Conservation (phyloP, 1,140 invertebrate genomes). For the Drosophila nigromelanica region DNA sequence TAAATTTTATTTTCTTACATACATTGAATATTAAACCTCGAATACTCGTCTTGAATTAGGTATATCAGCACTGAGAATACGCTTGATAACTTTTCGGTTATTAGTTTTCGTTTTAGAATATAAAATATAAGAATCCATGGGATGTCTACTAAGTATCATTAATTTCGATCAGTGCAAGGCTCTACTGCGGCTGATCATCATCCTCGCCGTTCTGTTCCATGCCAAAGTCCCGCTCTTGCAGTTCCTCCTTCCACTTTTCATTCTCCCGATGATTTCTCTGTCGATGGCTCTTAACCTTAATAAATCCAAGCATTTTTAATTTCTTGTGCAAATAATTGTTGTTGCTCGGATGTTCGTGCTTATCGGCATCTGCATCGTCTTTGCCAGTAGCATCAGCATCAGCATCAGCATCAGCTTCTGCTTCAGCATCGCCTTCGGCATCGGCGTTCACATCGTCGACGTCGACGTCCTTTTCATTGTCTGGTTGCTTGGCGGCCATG, state of each 20-base stretch:
- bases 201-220: conserved; percentile 5
- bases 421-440: not conserved
- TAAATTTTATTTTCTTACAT: too few relatives aligned
- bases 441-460: not conserved
- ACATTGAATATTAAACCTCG: too few relatives aligned
- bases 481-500: too few relatives aligned
- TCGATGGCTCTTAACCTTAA: not conserved
- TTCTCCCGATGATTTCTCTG: not conserved
- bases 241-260: not conserved
- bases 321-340: not conserved
- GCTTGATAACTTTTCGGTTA: not conserved
- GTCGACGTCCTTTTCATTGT: not conserved
- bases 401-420: not conserved
- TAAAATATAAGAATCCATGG: conserved; percentile 4
- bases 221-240: not conserved
- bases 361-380: not conserved
- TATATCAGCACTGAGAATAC: too few relatives aligned
- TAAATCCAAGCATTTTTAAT: not conserved
- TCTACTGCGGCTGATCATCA: not conserved
- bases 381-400: too few relatives aligned
- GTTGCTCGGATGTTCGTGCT: not conserved
- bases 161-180: not conserved
- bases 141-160: not conserved
- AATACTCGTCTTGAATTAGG: too few relatives aligned
- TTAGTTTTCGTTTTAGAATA: not conserved